Evolutionary conservation across 92 coral and sea anemone species (phyloP).

Genomic region (Palythoa grandiflora): DNA sequence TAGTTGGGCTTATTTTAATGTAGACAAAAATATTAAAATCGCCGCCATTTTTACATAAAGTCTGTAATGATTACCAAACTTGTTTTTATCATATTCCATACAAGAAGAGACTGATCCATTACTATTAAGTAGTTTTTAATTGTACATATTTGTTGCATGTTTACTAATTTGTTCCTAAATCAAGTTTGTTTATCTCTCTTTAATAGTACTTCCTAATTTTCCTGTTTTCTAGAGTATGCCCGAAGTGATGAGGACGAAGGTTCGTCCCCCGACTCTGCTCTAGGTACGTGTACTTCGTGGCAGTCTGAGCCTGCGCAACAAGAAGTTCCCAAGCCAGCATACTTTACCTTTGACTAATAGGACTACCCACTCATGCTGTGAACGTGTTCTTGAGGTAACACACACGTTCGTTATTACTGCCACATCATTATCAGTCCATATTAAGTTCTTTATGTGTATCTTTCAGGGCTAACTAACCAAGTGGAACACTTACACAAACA

Average conservation of each 20-base stretch:
- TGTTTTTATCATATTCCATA: no score
- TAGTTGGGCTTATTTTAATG: no score
- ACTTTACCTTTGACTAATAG: slow-evolving; percentile 91
- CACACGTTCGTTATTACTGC: slow-evolving; percentile 64
- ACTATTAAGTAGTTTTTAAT: no score
- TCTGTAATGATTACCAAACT: no score
- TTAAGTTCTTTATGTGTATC: slow-evolving; percentile 66
- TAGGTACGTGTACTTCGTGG: slow-evolving; percentile 97
- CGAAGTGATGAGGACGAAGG: slow-evolving; percentile 93
- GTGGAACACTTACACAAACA: slow-evolving; percentile 86
- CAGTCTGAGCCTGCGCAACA: slow-evolving; percentile 92
- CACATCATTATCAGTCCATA: slow-evolving; percentile 54
- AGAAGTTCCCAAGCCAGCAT: slow-evolving; percentile 84
- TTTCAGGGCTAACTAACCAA: slow-evolving; percentile 76
- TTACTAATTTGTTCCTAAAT: neutral
- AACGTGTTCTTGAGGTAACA: slow-evolving; percentile 79
- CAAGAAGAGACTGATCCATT: no score
- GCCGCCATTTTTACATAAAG: no score
- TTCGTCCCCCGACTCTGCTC: slow-evolving; percentile 98
- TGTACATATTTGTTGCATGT: neutral
- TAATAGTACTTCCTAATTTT: slow-evolving; percentile 11
- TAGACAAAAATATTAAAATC: no score
- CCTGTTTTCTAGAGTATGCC: slow-evolving; percentile 66
- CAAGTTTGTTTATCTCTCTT: neutral
- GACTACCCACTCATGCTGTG: slow-evolving; percentile 66